Base-by-base conservation (phyloP, 2,888 invertebrate species). In the Andrena bucephala region DNA sequence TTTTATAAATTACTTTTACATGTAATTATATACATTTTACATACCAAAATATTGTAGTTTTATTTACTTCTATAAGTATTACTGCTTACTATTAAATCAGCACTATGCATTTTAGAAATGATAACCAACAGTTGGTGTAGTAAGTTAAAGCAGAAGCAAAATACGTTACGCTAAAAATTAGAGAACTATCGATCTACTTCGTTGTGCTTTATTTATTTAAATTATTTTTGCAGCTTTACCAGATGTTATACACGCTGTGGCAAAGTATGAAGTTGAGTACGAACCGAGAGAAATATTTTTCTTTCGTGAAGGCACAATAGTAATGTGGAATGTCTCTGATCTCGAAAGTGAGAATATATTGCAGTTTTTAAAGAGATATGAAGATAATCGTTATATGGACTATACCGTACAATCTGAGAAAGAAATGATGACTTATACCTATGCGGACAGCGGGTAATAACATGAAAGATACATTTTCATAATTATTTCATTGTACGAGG, bases 271-370 rank as follows among this genome's bases (percentile, higher is more conserved):
- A 77, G 95, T 98, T 0, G 97, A 96, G 0, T 91, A 95, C 33
- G 98, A 98, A 90, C 96, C 96, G 0, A 94, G 98, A 8, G 98
- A 99, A 94, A 97, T 99, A 85, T 98, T 97, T 92, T 97, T 99
- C 94, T 99, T 98, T 93, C 95, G 97, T 50, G 98, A 99, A 94
- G 99, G 99, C 0, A 97, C 97, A 2, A 96, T 98, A 0, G 98
- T 99, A 0, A 96, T 99, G 94, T 98, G 98, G 98, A 98, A 98
- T 94, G 96, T 98, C 90, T 95, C 96, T 0, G 97, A 98, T 86
- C 91, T 97, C 72, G 98, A 98, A 92, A 96, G 96, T 52, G 96
- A 96, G 84, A 97, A 97, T 94, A 95, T 98, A 0, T 94, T 98
- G 24, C 95, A 96, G 54, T 97, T 98, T 94, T 93, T 98, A 70